Percentiles rank a stretch among this genome's conserved stretches.
phyloP scores from a whole-genome alignment of 1,140 invertebrate genomes.

The Melipona quadrifasciata region DNA sequence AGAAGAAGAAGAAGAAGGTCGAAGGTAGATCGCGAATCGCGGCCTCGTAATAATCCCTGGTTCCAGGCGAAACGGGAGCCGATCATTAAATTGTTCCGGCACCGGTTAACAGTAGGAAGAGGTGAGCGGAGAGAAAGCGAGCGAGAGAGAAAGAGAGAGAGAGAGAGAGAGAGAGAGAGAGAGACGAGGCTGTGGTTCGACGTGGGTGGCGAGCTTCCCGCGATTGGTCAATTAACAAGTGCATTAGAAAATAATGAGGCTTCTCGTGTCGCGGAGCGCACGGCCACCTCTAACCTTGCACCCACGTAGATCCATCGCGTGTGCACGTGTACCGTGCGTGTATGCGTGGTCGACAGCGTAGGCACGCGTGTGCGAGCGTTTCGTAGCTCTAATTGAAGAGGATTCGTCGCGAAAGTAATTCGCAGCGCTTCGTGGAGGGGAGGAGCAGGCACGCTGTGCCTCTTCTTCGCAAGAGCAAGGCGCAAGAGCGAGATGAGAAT shows the following conservation, averaged over 20 bases:
- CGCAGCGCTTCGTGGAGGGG: not conserved
- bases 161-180: not conserved
- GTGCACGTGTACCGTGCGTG: not conserved
- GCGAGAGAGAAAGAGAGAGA: not conserved
- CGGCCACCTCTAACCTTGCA: conserved; percentile 49
- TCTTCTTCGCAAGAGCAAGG: not conserved
- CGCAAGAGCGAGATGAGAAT: not conserved
- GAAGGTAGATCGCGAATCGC: conserved; percentile 17
- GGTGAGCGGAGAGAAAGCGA: conserved; percentile 29
- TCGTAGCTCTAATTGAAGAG: conserved; percentile 64
- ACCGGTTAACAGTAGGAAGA: conserved; percentile 76
- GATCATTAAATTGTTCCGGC: conserved; percentile 82
- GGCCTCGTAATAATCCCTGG: conserved; percentile 57
- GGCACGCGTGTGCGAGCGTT: conserved; percentile 31
- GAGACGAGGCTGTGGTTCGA: conserved; percentile 20
- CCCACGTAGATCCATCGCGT: not conserved
- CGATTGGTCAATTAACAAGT: conserved; percentile 79
- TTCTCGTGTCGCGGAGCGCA: conserved; percentile 57
- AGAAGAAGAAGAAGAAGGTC: not conserved
- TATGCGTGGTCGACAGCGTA: not conserved
- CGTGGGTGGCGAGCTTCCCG: conserved; percentile 70
- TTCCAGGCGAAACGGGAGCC: conserved; percentile 50
- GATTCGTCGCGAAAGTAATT: conserved; percentile 59
- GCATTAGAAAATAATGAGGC: conserved; percentile 81
- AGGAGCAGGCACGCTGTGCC: too few relatives aligned